Conservation (phyloP, 2,888 invertebrate species). For the Epinotia ramella region DNA sequence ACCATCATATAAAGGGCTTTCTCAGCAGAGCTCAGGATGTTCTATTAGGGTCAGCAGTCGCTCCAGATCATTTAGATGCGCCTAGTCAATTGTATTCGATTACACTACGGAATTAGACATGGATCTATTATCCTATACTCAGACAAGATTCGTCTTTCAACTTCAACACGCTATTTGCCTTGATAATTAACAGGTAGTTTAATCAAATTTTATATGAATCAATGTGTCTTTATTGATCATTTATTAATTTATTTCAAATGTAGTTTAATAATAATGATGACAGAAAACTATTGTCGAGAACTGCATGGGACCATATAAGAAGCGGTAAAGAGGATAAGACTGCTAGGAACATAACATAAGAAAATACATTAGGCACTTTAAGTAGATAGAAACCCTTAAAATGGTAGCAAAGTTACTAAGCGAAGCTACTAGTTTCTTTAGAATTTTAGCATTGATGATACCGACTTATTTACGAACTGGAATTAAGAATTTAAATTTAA, state of each 20-base stretch:
- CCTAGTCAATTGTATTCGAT: constrained; percentile 59
- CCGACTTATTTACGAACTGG: background rate
- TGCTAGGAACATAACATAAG: too few relatives aligned
- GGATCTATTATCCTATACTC: constrained; percentile 3
- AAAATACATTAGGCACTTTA: too few relatives aligned
- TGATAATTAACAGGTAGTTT: background rate
- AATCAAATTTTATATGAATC: too few relatives aligned
- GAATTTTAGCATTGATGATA: background rate
- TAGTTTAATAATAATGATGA: too few relatives aligned
- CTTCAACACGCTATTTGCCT: background rate
- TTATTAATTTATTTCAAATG: too few relatives aligned
- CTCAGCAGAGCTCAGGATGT: constrained; percentile 58
- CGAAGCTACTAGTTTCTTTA: too few relatives aligned
- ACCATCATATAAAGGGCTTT: constrained; percentile 38
- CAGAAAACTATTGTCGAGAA: too few relatives aligned
- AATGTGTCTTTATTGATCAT: too few relatives aligned
- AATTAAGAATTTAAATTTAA: background rate
- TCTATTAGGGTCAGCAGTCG: constrained; percentile 61
- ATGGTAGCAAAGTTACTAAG: too few relatives aligned
- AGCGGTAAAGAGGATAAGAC: too few relatives aligned
- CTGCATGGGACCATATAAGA: too few relatives aligned
- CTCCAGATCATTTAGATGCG: constrained; percentile 54
- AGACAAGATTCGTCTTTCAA: background rate
- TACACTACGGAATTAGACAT: constrained; percentile 44
- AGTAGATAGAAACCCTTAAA: too few relatives aligned